Conservation (phyloP, 2,797 vertebrate genomes). For the Enteromius anoplus region DNA sequence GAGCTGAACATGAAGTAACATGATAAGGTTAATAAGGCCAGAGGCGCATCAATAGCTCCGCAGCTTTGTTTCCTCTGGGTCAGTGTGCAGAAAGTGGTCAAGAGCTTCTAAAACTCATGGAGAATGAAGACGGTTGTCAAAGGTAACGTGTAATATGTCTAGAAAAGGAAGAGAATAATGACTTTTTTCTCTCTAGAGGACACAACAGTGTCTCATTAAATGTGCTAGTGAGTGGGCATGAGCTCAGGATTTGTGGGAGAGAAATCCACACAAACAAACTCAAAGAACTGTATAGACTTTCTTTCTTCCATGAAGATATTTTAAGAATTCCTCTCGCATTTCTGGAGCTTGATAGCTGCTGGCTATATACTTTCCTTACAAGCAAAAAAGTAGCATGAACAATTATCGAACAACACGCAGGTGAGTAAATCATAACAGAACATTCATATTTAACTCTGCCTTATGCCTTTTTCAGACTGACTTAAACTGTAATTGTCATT, state of each 20-base stretch:
- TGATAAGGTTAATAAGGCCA: constrained; percentile 29
- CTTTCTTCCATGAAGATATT: constrained; percentile 1
- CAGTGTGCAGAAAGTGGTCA: constrained; percentile 7
- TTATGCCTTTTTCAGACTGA: not conserved
- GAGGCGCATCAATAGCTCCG: not conserved
- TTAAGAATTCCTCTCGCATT: not conserved
- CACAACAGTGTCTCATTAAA: constrained; percentile 32
- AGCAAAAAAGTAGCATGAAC: not conserved
- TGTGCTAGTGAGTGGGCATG: constrained; percentile 32
- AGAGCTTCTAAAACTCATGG: constrained; percentile 7
- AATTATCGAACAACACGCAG: not conserved
- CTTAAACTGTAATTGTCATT: not conserved
- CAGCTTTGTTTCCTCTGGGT: constrained; percentile 8
- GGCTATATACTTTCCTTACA: not conserved
- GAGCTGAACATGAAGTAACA: not conserved
- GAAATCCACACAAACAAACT: constrained; percentile 32
- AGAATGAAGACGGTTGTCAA: constrained; percentile 23
- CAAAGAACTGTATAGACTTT: not conserved
- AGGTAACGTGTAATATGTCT: constrained; percentile 29
- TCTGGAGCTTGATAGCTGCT: not conserved
- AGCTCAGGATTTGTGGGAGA: constrained; percentile 33
- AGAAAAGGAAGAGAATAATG: constrained; percentile 40
- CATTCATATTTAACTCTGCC: not conserved
- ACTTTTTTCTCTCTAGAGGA: constrained; percentile 28
- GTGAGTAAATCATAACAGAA: not conserved